Evolutionary conservation across 2,113 vertebrate species (phyloP).

Genomic region (Tupaia chinensis): DNA sequence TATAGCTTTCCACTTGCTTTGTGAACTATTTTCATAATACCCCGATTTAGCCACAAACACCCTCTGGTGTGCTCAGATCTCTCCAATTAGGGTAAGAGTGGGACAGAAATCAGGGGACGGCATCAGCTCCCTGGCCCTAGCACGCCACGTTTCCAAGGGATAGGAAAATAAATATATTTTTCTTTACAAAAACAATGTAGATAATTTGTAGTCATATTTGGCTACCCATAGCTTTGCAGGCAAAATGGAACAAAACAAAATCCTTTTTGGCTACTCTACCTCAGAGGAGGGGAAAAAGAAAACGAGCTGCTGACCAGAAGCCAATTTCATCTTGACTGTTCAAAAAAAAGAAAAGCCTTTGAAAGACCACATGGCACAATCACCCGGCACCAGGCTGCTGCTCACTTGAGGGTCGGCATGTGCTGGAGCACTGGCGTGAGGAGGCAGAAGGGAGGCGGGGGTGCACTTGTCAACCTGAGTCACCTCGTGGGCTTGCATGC

Average conservation of each 20-base stretch:
- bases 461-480: not conserved
- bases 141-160: slow-evolving; percentile 82
- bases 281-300: slow-evolving; percentile 63
- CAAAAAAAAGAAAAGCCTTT: slow-evolving; percentile 47
- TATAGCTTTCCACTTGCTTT: slow-evolving; percentile 91
- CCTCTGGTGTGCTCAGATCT: slow-evolving; percentile 80
- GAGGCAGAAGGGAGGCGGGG: not conserved
- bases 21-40: slow-evolving; percentile 89
- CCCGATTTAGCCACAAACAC: slow-evolving; percentile 86
- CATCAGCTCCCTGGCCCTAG: slow-evolving; percentile 78
- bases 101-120: slow-evolving; percentile 83
- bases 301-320: slow-evolving; percentile 73
- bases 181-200: slow-evolving; percentile 83
- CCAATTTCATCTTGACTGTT: slow-evolving; percentile 79
- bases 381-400: not conserved
- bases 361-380: slow-evolving; percentile 55
- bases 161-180: slow-evolving; percentile 82
- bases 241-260: slow-evolving; percentile 75
- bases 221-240: slow-evolving; percentile 73
- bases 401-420: not conserved
- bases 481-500: too few relatives aligned
- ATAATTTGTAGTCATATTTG: slow-evolving; percentile 82
- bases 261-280: slow-evolving; percentile 68
- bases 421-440: not conserved
- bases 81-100: slow-evolving; percentile 81